Conservation (phyloP, 2,113 vertebrate genomes). For the Halichoeres trimaculatus region DNA sequence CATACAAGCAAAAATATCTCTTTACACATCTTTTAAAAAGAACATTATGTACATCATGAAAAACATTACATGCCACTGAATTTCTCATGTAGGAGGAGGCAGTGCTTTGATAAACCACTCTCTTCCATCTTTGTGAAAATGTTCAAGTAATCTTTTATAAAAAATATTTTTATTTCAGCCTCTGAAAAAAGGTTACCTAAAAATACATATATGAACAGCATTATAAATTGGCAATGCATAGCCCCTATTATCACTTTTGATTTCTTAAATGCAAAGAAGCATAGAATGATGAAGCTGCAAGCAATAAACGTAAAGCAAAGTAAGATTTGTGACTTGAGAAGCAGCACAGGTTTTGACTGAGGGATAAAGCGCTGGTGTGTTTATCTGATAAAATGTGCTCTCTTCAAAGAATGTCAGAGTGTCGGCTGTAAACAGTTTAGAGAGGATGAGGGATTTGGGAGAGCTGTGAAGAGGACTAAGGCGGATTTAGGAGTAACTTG, state of each 20-base stretch:
- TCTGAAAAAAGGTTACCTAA: conserved; percentile 75
- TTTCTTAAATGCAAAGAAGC: conserved; percentile 46
- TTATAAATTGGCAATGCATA: conserved; percentile 78
- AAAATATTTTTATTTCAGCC: conserved; percentile 81
- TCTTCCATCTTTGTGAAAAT: conserved; percentile 70
- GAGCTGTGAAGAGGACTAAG: conserved; percentile 7
- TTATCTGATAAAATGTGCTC: conserved; percentile 50
- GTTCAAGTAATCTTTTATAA: conserved; percentile 84
- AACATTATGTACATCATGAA: conserved; percentile 79
- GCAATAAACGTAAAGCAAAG: conserved; percentile 41
- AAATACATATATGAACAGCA: conserved; percentile 79
- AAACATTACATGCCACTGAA: conserved; percentile 68
- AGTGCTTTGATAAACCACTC: conserved; percentile 37
- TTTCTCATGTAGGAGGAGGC: conserved; percentile 50
- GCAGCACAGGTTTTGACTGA: conserved; percentile 39
- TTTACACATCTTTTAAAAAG: conserved; percentile 72
- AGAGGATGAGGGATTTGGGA: conserved; percentile 11
- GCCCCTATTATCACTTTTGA: conserved; percentile 59
- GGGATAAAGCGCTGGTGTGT: conserved; percentile 74
- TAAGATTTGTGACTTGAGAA: conserved; percentile 30
- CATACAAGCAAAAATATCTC: conserved; percentile 79
- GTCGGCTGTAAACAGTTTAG: conserved; percentile 79
- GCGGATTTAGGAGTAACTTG: not conserved
- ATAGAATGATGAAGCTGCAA: conserved; percentile 41
- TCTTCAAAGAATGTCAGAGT: conserved; percentile 69